Conservation (phyloP, 2,888 invertebrate genomes). For the Gnatocerus cornutus region DNA sequence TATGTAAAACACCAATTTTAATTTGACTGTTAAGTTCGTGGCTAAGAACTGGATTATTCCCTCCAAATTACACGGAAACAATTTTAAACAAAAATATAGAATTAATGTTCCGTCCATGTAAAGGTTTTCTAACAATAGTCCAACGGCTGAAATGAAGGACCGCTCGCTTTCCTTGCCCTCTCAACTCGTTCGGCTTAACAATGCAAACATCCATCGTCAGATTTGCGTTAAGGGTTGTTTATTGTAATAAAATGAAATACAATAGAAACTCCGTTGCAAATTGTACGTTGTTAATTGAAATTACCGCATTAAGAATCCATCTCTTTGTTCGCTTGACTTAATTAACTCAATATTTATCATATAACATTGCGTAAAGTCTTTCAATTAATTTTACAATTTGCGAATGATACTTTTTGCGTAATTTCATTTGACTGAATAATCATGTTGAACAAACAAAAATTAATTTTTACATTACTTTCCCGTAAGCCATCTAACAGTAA, state of each 20-base stretch:
- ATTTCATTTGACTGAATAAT: slow-evolving; percentile 56
- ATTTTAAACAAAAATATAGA: slow-evolving; percentile 23
- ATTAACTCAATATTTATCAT: slow-evolving; percentile 52
- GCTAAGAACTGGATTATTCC: not conserved
- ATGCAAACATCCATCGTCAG: slow-evolving; percentile 45
- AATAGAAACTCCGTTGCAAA: slow-evolving; percentile 58
- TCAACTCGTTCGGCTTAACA: slow-evolving; percentile 35
- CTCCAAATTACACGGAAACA: not conserved
- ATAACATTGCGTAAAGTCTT: slow-evolving; percentile 43
- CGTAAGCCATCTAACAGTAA: slow-evolving; percentile 61
- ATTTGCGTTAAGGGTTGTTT: slow-evolving; percentile 60
- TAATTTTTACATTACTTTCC: slow-evolving; percentile 56
- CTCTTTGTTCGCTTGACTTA: slow-evolving; percentile 52
- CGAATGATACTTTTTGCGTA: slow-evolving; percentile 49
- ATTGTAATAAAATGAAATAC: slow-evolving; percentile 59
- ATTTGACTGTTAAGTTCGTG: too few species aligned
- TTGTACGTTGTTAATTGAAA: slow-evolving; percentile 60
- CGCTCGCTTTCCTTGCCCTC: slow-evolving; percentile 25
- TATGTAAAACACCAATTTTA: too few species aligned
- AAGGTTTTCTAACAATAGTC: slow-evolving; percentile 16
- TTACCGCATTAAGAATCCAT: slow-evolving; percentile 60
- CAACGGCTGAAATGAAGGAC: slow-evolving; percentile 15
- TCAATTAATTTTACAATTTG: slow-evolving; percentile 47
- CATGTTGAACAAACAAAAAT: slow-evolving; percentile 57
- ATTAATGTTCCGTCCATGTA: slow-evolving; percentile 28